Percentiles rank a stretch among this genome's conserved stretches.
These are phyloP conservation scores for Bradypodion pumilum DNA, from an alignment of 2,797 vertebrate genomes.

Conservation along the genomic window DNA sequence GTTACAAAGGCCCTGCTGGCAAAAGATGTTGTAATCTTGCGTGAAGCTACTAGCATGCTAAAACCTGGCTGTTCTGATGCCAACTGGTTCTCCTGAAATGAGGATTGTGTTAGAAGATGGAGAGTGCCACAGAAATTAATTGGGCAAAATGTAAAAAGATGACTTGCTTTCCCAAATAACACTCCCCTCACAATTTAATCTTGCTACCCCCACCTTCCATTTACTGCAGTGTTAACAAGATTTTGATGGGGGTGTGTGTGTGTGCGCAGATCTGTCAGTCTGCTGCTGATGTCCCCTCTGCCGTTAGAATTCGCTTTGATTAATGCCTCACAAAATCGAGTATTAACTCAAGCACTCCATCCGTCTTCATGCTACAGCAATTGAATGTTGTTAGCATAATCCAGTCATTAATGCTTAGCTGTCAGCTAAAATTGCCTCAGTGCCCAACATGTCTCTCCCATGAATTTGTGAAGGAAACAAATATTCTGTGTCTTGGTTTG, in stretches of 20 bases:
- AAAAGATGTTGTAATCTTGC: conserved; percentile 38
- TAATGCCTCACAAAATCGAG: conserved; percentile 39
- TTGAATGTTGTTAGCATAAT: not conserved
- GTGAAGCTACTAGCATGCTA: conserved; percentile 44
- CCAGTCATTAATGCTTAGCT: conserved; percentile 21
- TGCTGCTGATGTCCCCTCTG: conserved; percentile 18
- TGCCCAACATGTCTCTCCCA: not conserved
- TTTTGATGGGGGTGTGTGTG: conserved; percentile 35
- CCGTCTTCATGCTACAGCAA: conserved; percentile 29
- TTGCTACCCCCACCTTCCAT: conserved; percentile 23
- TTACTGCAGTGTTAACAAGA: conserved; percentile 45
- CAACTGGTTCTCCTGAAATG: conserved; percentile 48
- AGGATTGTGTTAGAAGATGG: conserved; percentile 24
- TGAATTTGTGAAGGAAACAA: conserved; percentile 33
- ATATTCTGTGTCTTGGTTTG: conserved; percentile 29
- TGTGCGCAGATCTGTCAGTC: conserved; percentile 39
- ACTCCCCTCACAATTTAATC: not conserved
- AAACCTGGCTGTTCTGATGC: conserved; percentile 30
- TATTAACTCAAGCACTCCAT: conserved; percentile 38
- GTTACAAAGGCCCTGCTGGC: conserved; percentile 29
- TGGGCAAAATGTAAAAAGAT: conserved; percentile 23
- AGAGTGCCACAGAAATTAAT: conserved; percentile 45
- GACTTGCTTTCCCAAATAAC: conserved; percentile 8
- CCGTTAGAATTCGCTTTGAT: conserved; percentile 57
- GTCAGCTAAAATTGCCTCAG: conserved; percentile 20